Conservation (phyloP, 2,113 vertebrate genomes). For the Gymnogyps californianus region DNA sequence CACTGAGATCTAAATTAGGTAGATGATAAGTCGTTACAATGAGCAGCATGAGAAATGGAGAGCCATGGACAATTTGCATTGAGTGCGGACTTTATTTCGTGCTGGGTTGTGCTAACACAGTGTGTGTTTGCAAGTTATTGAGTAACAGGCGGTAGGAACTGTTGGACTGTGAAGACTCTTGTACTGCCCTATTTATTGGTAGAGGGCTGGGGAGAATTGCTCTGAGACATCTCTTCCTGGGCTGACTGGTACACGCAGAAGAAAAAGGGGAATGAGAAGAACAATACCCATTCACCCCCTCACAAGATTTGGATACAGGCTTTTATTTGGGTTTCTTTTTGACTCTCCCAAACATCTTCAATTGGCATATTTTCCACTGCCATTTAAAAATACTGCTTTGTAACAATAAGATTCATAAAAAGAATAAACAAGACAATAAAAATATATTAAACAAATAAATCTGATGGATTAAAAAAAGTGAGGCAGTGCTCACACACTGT, state of each 20-base stretch:
- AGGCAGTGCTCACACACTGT: not conserved
- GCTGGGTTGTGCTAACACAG: not conserved
- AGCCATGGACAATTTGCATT: not conserved
- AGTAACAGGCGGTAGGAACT: not conserved
- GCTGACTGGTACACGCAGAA: not conserved
- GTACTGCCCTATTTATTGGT: slow-evolving; percentile 1
- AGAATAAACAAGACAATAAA: not conserved
- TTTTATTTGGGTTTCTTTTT: not conserved
- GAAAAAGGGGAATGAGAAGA: slow-evolving; percentile 9
- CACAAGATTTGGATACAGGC: not conserved
- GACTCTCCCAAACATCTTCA: not conserved
- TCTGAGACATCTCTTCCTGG: not conserved
- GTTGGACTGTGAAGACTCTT: not conserved
- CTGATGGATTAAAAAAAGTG: not conserved
- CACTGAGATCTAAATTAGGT: slow-evolving; percentile 17
- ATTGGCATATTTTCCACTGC: not conserved
- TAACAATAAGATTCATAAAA: not conserved
- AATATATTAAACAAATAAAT: not conserved
- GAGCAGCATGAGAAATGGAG: not conserved
- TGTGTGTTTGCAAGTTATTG: not conserved
- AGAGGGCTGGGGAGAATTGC: not conserved
- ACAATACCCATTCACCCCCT: not conserved
- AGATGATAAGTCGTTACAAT: not conserved
- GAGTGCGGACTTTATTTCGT: slow-evolving; percentile 17
- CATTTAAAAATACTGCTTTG: not conserved